Evolutionary conservation across 1,140 invertebrate species (phyloP), one percentile per base, ranked within the genome.

Genomic region (Drosophila ambigua): DNA sequence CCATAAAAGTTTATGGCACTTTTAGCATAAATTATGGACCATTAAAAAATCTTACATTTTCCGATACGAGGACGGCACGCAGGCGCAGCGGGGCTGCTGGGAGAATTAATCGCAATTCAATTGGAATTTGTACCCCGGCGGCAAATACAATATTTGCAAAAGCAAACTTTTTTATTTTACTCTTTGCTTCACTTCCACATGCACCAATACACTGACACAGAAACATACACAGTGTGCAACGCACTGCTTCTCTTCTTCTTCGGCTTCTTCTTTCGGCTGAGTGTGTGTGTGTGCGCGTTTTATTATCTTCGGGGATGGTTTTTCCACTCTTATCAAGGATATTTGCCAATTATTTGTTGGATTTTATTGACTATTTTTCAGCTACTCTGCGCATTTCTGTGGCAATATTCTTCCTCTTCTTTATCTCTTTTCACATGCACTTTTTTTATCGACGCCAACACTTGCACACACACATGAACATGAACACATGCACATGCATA

Each of bases 91-190:
- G 35, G 11, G 35, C 0, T 39, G 35, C 13, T 39, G 35, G 35
- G 9, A 20, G 23, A 62, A 8, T 63, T 52, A 39, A 9, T 50
- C 45, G 24, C 63, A 73, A 67, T 81, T 59, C 61, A 81, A 81
- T 81, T 81, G 79, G 79, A 81, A 81, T 82, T 81, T 82, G 79
- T 73, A 82, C 73, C 63, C 74, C 79, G 75, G 58, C 63, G 46
- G 63, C 66, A 55, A 71, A 64, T 43, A 55, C 43, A 13, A 64
- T 63, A 71, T 51, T 64, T 67, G 55, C 57, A 61, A 66, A 43
- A 53, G 62, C 69, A 72, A 72, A 73, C 50, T 68, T 48, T 64
- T 62, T 50, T 46, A 50, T 49, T 60, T 45, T 35, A 11, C 35
- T 13, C 11, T 64, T 51, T 51, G 46, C 46, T 41, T 66, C 49